Evolutionary conservation across 2,888 invertebrate species (phyloP).

Genomic region (Drosophila diplacantha): DNA sequence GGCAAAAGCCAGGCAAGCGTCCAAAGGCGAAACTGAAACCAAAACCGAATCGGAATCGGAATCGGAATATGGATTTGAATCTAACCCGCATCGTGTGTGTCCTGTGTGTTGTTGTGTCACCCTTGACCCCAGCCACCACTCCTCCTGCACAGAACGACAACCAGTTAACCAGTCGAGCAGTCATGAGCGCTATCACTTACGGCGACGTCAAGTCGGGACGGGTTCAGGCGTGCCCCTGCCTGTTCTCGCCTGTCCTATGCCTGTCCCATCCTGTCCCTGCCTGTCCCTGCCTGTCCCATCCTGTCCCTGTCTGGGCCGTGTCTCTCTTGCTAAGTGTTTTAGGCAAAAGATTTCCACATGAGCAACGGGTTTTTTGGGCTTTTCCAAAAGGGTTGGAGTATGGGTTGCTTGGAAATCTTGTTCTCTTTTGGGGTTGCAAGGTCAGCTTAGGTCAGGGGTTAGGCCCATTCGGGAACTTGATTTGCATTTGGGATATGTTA

Average conservation of each 20-base stretch:
- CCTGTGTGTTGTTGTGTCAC: conserved; percentile 37
- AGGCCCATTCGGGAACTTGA: conserved; percentile 33
- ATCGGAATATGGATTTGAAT: conserved; percentile 26
- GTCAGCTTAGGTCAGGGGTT: conserved; percentile 29
- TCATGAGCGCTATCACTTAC: conserved; percentile 69
- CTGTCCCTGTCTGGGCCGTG: conserved; percentile 54
- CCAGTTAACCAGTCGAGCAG: conserved; percentile 45
- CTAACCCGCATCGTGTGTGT: conserved; percentile 29
- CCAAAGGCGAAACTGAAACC: conserved; percentile 10
- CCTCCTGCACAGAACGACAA: conserved; percentile 17
- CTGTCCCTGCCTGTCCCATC: not conserved
- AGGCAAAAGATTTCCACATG: conserved; percentile 63
- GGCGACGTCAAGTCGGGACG: conserved; percentile 63
- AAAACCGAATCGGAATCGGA: conserved; percentile 18
- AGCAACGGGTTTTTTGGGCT: conserved; percentile 12
- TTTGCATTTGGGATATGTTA: conserved; percentile 53
- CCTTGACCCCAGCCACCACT: conserved; percentile 55
- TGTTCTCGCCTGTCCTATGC: not conserved
- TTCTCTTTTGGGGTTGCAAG: conserved; percentile 22
- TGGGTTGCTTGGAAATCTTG: conserved; percentile 4
- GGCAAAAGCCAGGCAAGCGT: not conserved
- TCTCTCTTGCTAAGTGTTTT: conserved; percentile 65
- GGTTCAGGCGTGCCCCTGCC: conserved; percentile 37
- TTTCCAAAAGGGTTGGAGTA: not conserved
- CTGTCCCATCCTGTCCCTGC: not conserved